Conservation (phyloP, 1,140 invertebrate genomes). For the Oedothorax gibbosus region DNA sequence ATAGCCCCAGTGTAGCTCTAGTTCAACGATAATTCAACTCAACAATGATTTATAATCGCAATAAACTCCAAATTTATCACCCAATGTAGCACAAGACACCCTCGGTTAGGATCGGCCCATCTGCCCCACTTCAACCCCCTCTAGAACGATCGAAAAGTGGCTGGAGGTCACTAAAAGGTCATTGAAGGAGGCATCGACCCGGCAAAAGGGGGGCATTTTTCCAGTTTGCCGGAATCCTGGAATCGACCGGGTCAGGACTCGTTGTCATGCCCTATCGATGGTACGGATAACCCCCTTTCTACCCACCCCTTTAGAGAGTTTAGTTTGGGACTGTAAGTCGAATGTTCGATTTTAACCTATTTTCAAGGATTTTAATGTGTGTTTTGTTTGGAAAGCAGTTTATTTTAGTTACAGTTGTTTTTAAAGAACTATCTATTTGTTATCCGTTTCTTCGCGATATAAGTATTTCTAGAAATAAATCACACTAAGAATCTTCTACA, state of each 20-base stretch:
- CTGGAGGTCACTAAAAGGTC: constrained; percentile 50
- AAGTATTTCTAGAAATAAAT: neutral
- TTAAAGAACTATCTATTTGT: neutral
- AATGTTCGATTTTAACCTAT: constrained; percentile 23
- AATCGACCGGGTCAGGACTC: constrained; percentile 38
- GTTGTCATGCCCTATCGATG: constrained; percentile 34
- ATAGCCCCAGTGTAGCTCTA: no score
- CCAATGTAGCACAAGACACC: no score
- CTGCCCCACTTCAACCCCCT: neutral
- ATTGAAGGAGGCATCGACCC: constrained; percentile 35
- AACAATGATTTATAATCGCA: no score
- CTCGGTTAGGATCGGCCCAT: no score
- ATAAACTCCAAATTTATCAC: no score
- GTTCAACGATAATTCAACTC: no score
- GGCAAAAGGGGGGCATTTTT: neutral
- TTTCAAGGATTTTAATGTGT: constrained; percentile 7
- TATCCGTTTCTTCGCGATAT: neutral
- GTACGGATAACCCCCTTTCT: neutral
- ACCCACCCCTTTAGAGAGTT: neutral
- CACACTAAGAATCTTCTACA: neutral
- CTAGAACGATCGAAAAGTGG: constrained; percentile 49
- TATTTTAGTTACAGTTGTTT: neutral
- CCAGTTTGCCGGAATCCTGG: neutral
- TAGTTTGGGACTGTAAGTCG: constrained; percentile 22
- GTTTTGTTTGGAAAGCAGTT: no score